Percentiles rank a stretch among this genome's conserved stretches.
Conservation (phyloP, 2,888 invertebrate genomes). For the Nomada lathburiana region DNA sequence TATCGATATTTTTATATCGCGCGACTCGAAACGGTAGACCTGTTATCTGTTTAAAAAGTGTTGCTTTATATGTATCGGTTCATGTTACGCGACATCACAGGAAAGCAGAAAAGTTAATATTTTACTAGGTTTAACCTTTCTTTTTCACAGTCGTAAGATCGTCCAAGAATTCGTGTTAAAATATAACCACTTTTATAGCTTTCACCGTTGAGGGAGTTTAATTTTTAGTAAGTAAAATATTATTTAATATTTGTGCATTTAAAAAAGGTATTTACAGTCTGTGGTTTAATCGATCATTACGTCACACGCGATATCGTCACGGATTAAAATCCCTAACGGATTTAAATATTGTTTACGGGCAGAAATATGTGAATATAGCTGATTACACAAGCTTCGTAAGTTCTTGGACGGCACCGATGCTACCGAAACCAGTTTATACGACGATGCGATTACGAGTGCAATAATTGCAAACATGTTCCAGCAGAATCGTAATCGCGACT, state of each 20-base stretch:
- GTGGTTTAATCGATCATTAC: not conserved
- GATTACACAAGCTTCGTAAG: slow-evolving; percentile 7
- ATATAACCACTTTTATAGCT: not conserved
- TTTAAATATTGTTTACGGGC: slow-evolving; percentile 8
- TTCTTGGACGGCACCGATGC: not conserved
- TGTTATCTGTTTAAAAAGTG: slow-evolving; percentile 2
- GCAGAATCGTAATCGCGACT: slow-evolving; percentile 19
- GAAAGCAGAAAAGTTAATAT: not conserved
- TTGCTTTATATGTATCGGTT: not conserved
- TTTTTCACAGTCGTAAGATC: not conserved
- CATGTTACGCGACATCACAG: slow-evolving; percentile 13
- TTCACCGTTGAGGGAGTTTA: not conserved
- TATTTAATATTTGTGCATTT: not conserved
- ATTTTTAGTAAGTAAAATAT: not conserved
- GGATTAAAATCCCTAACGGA: slow-evolving; percentile 5
- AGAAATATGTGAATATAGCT: not conserved
- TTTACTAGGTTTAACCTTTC: no score
- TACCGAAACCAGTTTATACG: slow-evolving; percentile 17
- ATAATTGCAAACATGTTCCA: slow-evolving; percentile 14
- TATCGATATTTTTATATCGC: not conserved
- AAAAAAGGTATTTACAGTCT: not conserved
- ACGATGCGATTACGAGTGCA: slow-evolving; percentile 10
- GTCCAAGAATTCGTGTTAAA: not conserved
- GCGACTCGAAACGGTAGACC: not conserved
- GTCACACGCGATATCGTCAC: slow-evolving; percentile 1